Evolutionary conservation across 2,888 invertebrate genomes (phyloP).

Genomic region (Rhagonycha fulva): DNA sequence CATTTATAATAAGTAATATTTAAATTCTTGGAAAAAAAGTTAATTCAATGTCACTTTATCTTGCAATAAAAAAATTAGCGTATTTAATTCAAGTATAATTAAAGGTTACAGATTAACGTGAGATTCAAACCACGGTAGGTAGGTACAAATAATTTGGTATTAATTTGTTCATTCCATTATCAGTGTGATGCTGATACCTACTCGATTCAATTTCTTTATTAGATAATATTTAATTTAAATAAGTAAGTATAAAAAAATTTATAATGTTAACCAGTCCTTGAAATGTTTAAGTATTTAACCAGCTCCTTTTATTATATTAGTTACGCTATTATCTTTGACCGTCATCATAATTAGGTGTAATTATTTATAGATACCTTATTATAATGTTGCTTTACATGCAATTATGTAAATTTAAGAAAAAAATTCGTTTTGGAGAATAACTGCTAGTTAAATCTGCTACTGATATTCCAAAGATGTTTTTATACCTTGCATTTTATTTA

Average conservation of each 20-base stretch:
- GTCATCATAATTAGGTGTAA: neutral
- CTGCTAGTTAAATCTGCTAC: neutral
- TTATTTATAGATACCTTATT: neutral
- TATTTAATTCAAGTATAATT: too few species aligned
- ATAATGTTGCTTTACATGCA: neutral
- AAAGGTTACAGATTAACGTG: too few species aligned
- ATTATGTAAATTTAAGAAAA: neutral
- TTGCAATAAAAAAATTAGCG: too few species aligned
- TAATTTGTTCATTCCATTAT: too few species aligned
- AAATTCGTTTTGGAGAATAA: neutral
- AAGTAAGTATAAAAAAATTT: too few species aligned
- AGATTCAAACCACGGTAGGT: too few species aligned
- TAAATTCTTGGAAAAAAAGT: too few species aligned
- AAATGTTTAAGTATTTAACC: neutral
- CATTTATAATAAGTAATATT: neutral
- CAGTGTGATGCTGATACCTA: too few species aligned
- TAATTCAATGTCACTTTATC: too few species aligned
- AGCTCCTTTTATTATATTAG: neutral
- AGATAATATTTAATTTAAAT: too few species aligned
- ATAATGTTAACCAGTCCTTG: neutral
- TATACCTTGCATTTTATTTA: neutral
- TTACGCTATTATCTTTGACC: neutral
- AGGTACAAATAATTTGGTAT: too few species aligned
- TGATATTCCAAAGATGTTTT: neutral
- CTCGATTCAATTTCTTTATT: too few species aligned